These are phyloP conservation scores for Mesembrinibis cayennensis DNA, from an alignment of 2,113 vertebrate genomes.

Conservation along the genomic window DNA sequence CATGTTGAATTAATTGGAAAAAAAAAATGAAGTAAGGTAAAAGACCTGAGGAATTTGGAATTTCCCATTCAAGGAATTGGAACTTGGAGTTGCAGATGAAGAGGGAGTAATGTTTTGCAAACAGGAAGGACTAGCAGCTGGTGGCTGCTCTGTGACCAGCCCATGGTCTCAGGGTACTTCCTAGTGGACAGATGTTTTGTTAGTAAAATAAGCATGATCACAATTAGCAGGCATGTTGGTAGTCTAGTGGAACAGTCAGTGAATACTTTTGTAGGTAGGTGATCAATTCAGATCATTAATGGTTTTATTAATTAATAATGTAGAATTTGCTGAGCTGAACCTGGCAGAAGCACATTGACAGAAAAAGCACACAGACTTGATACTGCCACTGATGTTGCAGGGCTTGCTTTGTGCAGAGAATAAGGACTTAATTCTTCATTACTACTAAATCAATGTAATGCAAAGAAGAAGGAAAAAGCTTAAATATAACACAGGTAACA, in stretches of 20 bases:
- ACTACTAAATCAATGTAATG: not conserved
- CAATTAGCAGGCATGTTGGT: not conserved
- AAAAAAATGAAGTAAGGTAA: not conserved
- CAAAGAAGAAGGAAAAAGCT: not conserved
- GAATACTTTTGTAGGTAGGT: not conserved
- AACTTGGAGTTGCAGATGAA: not conserved
- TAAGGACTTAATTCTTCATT: not conserved
- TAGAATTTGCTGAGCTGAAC: not conserved
- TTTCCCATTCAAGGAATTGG: not conserved
- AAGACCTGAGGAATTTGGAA: not conserved
- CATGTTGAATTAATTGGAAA: not conserved
- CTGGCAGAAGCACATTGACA: not conserved
- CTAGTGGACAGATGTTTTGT: not conserved
- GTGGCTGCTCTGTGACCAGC: not conserved
- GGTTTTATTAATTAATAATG: not conserved
- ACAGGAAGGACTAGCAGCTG: not conserved
- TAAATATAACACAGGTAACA: not conserved
- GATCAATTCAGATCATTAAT: not conserved
- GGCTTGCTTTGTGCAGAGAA: not conserved
- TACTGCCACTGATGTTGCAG: not conserved
- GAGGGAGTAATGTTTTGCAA: not conserved
- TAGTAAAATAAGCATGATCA: not conserved
- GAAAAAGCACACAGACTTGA: not conserved
- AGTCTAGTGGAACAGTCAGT: not conserved
- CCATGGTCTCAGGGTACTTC: rapidly evolving